Conservation (phyloP, 1,140 invertebrate species). For the Zaprionus capensis region DNA sequence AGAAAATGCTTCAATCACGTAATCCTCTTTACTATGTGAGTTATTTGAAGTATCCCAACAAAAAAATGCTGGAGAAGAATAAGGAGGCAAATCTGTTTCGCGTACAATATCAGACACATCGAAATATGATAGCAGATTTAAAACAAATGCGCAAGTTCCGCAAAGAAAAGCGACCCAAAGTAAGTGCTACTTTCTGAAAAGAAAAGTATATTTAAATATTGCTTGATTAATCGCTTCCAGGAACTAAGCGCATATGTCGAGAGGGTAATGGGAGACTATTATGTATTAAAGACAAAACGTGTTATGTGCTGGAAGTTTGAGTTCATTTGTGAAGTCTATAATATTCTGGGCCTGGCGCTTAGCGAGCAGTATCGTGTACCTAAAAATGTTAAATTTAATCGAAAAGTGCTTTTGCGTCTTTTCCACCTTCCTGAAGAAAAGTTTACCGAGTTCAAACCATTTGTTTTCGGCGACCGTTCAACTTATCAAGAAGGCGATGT, state of each 20-base stretch:
- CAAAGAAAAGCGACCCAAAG: slow-evolving; percentile 29
- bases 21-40: slow-evolving; percentile 68
- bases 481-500: slow-evolving; percentile 50
- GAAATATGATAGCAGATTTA: slow-evolving; percentile 69
- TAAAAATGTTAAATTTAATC: not conserved
- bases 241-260: slow-evolving; percentile 58
- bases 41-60: slow-evolving; percentile 64
- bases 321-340: slow-evolving; percentile 79
- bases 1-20: slow-evolving; percentile 81
- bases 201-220: not conserved
- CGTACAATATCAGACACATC: slow-evolving; percentile 76
- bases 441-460: slow-evolving; percentile 49
- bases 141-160: slow-evolving; percentile 54
- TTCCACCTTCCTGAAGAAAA: slow-evolving; percentile 58
- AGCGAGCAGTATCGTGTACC: slow-evolving; percentile 56
- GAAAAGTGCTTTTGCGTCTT: slow-evolving; percentile 27
- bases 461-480: slow-evolving; percentile 75
- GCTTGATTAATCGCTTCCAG: not conserved
- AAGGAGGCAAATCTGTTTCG: slow-evolving; percentile 64
- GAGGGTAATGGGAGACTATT: slow-evolving; percentile 76
- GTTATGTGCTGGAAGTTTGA: slow-evolving; percentile 83
- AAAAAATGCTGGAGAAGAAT: slow-evolving; percentile 57
- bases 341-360: slow-evolving; percentile 65
- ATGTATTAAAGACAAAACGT: slow-evolving; percentile 67
- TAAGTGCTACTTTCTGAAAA: not conserved